Evolutionary conservation across 2,797 vertebrate species (phyloP), one percentile per base, ranked within the genome.

Genomic region (Ceryle rudis): DNA sequence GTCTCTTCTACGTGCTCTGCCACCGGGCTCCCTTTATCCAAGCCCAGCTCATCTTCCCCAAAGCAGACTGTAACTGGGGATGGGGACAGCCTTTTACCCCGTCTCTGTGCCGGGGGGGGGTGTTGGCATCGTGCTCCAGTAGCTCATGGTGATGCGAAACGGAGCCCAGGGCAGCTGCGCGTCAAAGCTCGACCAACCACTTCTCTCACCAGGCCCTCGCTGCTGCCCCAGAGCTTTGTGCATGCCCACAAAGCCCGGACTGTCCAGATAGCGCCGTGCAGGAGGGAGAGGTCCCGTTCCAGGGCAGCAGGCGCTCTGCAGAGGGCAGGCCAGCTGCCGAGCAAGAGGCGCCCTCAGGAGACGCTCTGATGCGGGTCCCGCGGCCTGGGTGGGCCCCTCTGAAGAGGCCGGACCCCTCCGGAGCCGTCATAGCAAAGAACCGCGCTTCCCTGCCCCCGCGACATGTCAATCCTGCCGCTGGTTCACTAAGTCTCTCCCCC

Each of bases 41-140:
- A 54, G 54, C 21, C 25, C 20, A 28, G 44, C 18, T 16, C 20
- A 10, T 28, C n/a, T 35, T 47, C 62, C 35, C 29, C 12, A 70
- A 79, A 64, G 55, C 23, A 33, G 31, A 33, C 42, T 41, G 47
- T 9, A 62, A 37, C 12, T 39, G 39, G 39, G 39, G 39, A 39
- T 39, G 5, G 9, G 13, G 13, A 5, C 21, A 23, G n/a, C 21
- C 26, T 54, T 62, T 31, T 10, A 4, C 20, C 37, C 15, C 26
- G 55, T 23, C 49, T 14, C 67, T 33, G n/a, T 1, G 1, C 10
- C 58, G 26, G 41, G 0, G 0, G 0, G 0, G 6, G 20, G 14
- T 2, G 21, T 29, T 9, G 46, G 31, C 22, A 35, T 18, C 2
- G 0, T 4, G 17, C 46, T 31, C 39, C 1, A 1, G 19, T 2